Evolutionary conservation across 2,888 invertebrate species (phyloP).

Genomic region (Invenusta paracnida): DNA sequence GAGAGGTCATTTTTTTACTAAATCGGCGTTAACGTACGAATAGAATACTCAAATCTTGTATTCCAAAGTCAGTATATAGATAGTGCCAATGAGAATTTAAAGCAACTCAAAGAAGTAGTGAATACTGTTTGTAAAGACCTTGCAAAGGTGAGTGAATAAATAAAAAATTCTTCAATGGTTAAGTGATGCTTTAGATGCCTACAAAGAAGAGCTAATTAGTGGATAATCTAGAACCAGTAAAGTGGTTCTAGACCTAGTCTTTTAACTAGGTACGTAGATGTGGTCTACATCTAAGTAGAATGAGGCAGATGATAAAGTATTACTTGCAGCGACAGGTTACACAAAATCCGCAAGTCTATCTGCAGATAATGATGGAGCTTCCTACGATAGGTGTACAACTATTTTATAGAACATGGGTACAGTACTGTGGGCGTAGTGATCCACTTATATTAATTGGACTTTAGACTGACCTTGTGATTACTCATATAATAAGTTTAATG

Average conservation of each 20-base stretch:
- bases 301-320: no score
- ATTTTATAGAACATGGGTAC: background rate
- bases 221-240: background rate
- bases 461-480: conserved; percentile 49
- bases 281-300: background rate
- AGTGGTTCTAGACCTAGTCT: background rate
- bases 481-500: conserved; percentile 49
- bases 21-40: background rate
- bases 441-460: conserved; percentile 49
- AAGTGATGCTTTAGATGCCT: no score
- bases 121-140: background rate
- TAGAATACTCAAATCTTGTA: background rate
- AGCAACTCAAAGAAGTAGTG: background rate
- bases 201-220: background rate
- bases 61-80: background rate
- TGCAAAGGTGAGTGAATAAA: no score
- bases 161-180: no score
- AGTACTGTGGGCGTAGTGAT: conserved; percentile 45
- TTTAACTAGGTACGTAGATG: background rate
- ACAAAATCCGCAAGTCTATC: no score
- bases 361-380: background rate
- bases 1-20: background rate
- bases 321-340: background rate
- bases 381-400: background rate
- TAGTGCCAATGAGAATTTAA: background rate